Evolutionary conservation across 2,113 vertebrate genomes (phyloP).

Genomic region (Uria lomvia): DNA sequence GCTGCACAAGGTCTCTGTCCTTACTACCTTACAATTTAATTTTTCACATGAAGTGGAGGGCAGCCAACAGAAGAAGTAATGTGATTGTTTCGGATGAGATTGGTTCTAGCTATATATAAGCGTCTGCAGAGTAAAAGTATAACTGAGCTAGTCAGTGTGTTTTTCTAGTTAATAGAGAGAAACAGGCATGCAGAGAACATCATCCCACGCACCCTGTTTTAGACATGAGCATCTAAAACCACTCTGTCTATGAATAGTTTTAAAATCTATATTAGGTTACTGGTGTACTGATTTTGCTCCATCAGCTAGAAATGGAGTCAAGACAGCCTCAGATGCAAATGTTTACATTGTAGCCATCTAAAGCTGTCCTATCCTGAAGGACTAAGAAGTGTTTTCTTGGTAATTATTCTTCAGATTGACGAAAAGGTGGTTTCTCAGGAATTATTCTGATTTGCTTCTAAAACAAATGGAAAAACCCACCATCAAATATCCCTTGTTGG

Average conservation of each 20-base stretch:
- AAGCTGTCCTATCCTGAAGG: neutral
- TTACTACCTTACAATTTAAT: neutral
- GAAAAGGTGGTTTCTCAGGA: neutral
- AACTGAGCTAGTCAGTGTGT: neutral
- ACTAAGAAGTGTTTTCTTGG: neutral
- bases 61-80: neutral
- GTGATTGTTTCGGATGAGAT: neutral
- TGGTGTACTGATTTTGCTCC: neutral
- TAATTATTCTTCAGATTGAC: neutral
- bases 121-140: neutral
- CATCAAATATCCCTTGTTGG: neutral
- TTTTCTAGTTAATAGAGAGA: neutral
- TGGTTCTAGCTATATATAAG: neutral
- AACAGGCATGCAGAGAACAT: neutral
- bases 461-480: neutral
- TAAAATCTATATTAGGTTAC: neutral
- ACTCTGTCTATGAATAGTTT: neutral
- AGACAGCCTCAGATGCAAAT: neutral
- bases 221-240: neutral
- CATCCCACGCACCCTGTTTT: neutral
- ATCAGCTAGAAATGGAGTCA: neutral
- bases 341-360: neutral
- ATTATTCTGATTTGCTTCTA: neutral
- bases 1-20: neutral
- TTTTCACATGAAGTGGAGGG: neutral